Conservation (phyloP, 2,113 vertebrate species). For the Stegastes partitus region DNA sequence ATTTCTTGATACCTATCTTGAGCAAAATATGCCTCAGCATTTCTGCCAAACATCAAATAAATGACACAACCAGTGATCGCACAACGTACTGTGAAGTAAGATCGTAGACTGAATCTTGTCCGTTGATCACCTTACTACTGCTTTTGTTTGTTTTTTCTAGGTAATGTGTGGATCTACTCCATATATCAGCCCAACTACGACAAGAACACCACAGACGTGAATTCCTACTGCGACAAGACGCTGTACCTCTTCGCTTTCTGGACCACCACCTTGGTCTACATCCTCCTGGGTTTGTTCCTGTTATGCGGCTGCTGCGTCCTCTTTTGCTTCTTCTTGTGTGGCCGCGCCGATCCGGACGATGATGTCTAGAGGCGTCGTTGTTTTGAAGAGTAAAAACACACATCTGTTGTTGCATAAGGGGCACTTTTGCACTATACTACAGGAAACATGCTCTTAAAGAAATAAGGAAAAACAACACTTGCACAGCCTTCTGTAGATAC, state of each 20-base stretch:
- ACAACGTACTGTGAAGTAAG: too few relatives aligned
- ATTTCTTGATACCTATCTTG: too few relatives aligned
- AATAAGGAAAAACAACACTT: neutral
- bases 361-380: slow-evolving; percentile 4
- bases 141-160: slow-evolving; percentile 25
- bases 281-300: slow-evolving; percentile 47
- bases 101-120: too few relatives aligned
- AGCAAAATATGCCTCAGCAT: too few relatives aligned
- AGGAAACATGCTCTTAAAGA: too few relatives aligned
- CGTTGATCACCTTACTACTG: too few relatives aligned
- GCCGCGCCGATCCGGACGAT: slow-evolving; percentile 49
- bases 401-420: neutral
- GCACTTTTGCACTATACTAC: neutral
- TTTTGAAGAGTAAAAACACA: neutral
- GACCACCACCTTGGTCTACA: slow-evolving; percentile 75
- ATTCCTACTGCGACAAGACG: slow-evolving; percentile 70
- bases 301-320: slow-evolving; percentile 12
- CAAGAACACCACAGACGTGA: slow-evolving; percentile 28
- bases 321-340: slow-evolving; percentile 37
- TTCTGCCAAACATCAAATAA: too few relatives aligned
- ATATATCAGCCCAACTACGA: slow-evolving; percentile 82
- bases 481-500: neutral
- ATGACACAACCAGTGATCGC: too few relatives aligned
- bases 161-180: slow-evolving; percentile 85
- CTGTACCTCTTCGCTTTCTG: slow-evolving; percentile 85